Conservation (phyloP, 2,113 vertebrate species). For the Ictidomys tridecemlineatus region DNA sequence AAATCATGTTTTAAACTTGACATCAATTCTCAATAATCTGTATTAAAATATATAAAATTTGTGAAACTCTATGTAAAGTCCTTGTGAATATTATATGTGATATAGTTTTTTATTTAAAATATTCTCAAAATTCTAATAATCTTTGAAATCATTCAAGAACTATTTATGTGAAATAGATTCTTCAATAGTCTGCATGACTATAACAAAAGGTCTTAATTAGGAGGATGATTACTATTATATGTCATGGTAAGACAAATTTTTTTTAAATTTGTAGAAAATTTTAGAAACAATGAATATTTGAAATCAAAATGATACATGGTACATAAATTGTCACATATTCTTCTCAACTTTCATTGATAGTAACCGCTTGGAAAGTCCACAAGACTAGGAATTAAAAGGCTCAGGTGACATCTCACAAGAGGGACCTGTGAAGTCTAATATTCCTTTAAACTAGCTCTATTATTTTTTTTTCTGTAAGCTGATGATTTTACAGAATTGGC, state of each 20-base stretch:
- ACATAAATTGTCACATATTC: not conserved
- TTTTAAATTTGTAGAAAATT: not conserved
- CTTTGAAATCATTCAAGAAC: not conserved
- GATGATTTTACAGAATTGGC: not conserved
- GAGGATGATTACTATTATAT: not conserved
- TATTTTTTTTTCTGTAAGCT: not conserved
- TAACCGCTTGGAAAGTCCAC: not conserved
- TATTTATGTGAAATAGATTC: not conserved
- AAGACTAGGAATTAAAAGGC: not conserved
- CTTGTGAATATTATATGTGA: not conserved
- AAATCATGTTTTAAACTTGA: not conserved
- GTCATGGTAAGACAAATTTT: not conserved
- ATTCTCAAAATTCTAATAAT: not conserved
- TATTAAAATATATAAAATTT: not conserved
- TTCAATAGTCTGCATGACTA: no score
- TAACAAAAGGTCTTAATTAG: not conserved
- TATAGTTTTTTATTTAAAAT: not conserved
- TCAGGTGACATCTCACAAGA: not conserved
- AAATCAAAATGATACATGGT: not conserved
- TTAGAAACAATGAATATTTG: not conserved
- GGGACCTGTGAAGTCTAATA: accelerated
- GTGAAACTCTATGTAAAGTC: not conserved
- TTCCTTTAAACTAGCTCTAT: not conserved
- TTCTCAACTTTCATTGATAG: not conserved
- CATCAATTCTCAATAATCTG: not conserved